Percentiles rank a stretch among this genome's conserved stretches.
Evolutionary conservation across 2,888 invertebrate genomes (phyloP).

Genomic region (Strigamia maritima): DNA sequence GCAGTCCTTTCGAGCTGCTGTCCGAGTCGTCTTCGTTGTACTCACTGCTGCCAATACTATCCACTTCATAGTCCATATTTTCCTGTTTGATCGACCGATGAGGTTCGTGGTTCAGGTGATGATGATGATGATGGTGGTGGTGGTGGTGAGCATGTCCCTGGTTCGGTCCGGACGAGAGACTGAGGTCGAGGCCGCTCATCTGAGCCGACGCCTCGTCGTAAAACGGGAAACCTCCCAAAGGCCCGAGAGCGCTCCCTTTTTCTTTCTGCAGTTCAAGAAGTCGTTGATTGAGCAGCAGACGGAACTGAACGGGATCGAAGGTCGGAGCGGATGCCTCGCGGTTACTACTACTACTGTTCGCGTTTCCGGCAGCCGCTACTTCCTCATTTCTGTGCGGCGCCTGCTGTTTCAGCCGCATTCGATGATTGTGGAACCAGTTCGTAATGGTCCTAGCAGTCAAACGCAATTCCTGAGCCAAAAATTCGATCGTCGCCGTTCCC

Average conservation of each 20-base stretch:
- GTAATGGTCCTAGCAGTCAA: slow-evolving; percentile 94
- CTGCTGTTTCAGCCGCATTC: slow-evolving; percentile 94
- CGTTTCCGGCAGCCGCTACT: slow-evolving; percentile 41
- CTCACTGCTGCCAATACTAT: slow-evolving; percentile 64
- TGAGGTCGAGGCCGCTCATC: slow-evolving; percentile 80
- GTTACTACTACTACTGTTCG: slow-evolving; percentile 40
- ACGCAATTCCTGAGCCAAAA: slow-evolving; percentile 83
- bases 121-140: slow-evolving; percentile 35
- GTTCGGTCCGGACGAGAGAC: slow-evolving; percentile 60
- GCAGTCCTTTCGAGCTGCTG: slow-evolving; percentile 36
- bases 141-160: slow-evolving; percentile 23
- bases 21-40: slow-evolving; percentile 64
- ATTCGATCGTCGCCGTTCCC: slow-evolving; percentile 92
- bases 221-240: slow-evolving; percentile 59
- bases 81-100: slow-evolving; percentile 34
- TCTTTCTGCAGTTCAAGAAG: slow-evolving; percentile 83
- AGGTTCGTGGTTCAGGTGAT: background rate
- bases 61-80: slow-evolving; percentile 71
- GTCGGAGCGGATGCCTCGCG: slow-evolving; percentile 45
- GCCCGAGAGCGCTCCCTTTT: slow-evolving; percentile 43
- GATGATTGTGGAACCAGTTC: slow-evolving; percentile 99
- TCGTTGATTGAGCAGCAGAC: slow-evolving; percentile 81
- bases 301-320: slow-evolving; percentile 88
- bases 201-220: slow-evolving; percentile 52
- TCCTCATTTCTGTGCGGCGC: slow-evolving; percentile 54